Evolutionary conservation across 2,113 vertebrate species (phyloP), one percentile per base, ranked within the genome.

Genomic region (Odocoileus virginianus): DNA sequence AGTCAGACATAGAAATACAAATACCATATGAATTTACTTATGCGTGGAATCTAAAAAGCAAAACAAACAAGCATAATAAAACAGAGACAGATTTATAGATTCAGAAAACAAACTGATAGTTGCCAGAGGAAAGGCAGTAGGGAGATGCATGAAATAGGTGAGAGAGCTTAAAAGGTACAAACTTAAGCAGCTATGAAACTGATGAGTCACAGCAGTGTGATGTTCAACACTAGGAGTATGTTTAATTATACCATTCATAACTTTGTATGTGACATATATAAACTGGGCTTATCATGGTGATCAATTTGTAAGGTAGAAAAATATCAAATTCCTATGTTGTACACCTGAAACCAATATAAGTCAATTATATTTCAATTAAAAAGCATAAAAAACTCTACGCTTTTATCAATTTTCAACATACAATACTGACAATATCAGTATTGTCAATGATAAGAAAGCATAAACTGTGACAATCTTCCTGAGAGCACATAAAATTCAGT

Each of bases 401-500:
- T n/a, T 33, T 54, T 54, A 82, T 9, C 17, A 52, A 82, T 52
- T 82, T n/a, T 52, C 17, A 82, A 23, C 33, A 82, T 54, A 82
- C 7, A n/a, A n/a, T n/a, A n/a, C n/a, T n/a, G n/a, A n/a, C n/a
- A n/a, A n/a, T n/a, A n/a, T 21, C 30, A 82, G 9, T n/a, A n/a
- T 54, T 82, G 47, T 82, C 33, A 82, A 54, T 15, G 52, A 82
- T 23, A 82, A 52, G 50, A 82, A 52, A 82, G 43, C 25, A 52
- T 52, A 52, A 54, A 89, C 12, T 33, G 71, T 84, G 40, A 61
- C n/a, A 85, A 4, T 74, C 71, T 95, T 87, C 88, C 58, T 88
- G 28, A 88, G 36, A 93, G 16, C 36, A 87, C 78, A 86, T 61
- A 91, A 88, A 97, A 93, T 79, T 95, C n/a, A 96, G 28, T 55